Evolutionary conservation across 2,797 vertebrate genomes (phyloP), one percentile per base, ranked within the genome.

Genomic region (Coendou prehensilis): DNA sequence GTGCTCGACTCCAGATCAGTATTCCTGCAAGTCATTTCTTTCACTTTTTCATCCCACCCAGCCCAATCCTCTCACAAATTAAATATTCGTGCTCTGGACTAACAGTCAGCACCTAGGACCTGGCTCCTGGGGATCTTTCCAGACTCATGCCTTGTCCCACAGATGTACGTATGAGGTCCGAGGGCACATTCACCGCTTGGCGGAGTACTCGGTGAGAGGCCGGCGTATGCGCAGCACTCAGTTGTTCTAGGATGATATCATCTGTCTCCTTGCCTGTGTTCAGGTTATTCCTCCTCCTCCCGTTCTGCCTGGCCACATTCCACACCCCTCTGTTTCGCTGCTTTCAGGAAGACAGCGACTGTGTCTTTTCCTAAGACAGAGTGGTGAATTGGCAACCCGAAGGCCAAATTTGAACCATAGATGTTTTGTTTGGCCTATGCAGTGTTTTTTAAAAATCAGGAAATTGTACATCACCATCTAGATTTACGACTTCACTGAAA

Each of bases 401-500:
- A 59, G 69, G 50, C 71, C 64, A 73, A 90, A 87, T 95, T 87
- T 96, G 95, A 81, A 84, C 94, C 81, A 45, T 81, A 87, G 50
- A 85, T 95, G 50, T 94, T 96, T 96, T 64, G 30, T 93, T 96
- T 96, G 94, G 94, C 94, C 57, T 59, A 23, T 2, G 6, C 33
- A 50, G 50, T 90, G 54, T 91, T 94, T 89, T 97, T 95, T 81
- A 47, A 94, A 94, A 97, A 84, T 75, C 56, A 79, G 93, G 91
- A 95, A 96, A 96, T 85, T 96, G 71, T 97, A 93, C 89, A 80
- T 96, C 93, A 93, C 80, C 90, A 76, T 96, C 61, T 95, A 95
- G 63, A 96, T 94, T 94, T 94, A 87, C 92, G 88, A 67, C 84
- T 96, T 89, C 56, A 2, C 89, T 63, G 71, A 86, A 59, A 94